These are phyloP conservation scores for Hartigia nigra DNA, from an alignment of 2,888 invertebrate genomes.

Conservation along the genomic window DNA sequence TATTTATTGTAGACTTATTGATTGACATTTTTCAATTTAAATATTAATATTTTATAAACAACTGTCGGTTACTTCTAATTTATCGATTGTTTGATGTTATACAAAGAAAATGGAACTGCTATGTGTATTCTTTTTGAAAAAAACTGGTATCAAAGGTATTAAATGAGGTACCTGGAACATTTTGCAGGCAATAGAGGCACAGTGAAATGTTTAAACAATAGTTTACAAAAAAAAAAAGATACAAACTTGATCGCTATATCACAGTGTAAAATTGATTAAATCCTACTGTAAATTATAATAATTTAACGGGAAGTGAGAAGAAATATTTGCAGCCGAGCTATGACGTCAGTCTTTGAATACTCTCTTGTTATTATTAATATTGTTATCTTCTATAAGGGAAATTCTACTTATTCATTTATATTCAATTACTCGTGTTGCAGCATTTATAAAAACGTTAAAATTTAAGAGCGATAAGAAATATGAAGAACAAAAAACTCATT, in stretches of 20 bases:
- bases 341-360: background rate
- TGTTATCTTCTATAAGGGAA: background rate
- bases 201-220: background rate
- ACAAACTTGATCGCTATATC: background rate
- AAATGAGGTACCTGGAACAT: background rate
- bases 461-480: background rate
- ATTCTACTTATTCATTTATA: background rate
- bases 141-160: too few relatives aligned
- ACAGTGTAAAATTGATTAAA: background rate
- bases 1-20: background rate
- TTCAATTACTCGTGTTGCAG: background rate
- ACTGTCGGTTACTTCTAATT: too few relatives aligned
- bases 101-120: too few relatives aligned
- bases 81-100: too few relatives aligned
- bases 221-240: background rate
- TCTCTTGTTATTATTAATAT: background rate
- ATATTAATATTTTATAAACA: background rate
- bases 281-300: background rate
- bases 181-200: background rate
- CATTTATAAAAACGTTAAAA: background rate
- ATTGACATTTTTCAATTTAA: background rate
- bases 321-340: background rate
- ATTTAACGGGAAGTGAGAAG: background rate
- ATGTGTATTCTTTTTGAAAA: too few relatives aligned
- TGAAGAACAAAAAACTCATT: background rate